Percentiles rank a stretch among this genome's conserved stretches.
These are phyloP conservation scores for Melieria crassipennis DNA, from an alignment of 2,888 invertebrate species.

Conservation along the genomic window DNA sequence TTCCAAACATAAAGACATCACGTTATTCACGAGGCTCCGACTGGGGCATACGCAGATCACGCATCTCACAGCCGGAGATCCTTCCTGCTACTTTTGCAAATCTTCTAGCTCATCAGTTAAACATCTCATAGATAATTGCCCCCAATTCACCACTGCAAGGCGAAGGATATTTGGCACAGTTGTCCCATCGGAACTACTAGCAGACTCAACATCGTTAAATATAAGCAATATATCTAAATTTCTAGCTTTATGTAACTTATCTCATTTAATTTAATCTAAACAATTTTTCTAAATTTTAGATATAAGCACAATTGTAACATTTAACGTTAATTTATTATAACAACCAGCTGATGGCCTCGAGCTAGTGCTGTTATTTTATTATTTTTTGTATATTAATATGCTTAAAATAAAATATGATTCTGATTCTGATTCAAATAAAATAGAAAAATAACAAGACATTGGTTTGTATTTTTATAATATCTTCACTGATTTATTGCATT, in stretches of 20 bases:
- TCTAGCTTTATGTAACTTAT: too few species aligned
- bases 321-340: too few species aligned
- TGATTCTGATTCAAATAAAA: constrained; percentile 1
- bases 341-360: too few species aligned
- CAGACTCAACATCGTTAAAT: too few species aligned
- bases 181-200: too few species aligned
- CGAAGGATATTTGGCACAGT: background rate
- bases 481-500: constrained; percentile 60
- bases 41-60: background rate
- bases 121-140: constrained; percentile 1
- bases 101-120: constrained; percentile 5
- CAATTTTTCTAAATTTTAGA: too few species aligned
- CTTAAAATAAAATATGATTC: too few species aligned
- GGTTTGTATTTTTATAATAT: constrained; percentile 42
- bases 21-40: background rate
- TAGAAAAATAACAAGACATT: background rate
- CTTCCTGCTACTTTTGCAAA: background rate
- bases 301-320: too few species aligned
- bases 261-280: too few species aligned
- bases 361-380: too few species aligned
- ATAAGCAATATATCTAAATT: too few species aligned
- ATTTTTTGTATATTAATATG: too few species aligned
- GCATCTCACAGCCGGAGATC: background rate
- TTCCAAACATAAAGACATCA: background rate
- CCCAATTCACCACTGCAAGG: background rate